These are phyloP conservation scores for Gastrophryne carolinensis DNA, from an alignment of 2,797 vertebrate genomes.

Conservation along the genomic window DNA sequence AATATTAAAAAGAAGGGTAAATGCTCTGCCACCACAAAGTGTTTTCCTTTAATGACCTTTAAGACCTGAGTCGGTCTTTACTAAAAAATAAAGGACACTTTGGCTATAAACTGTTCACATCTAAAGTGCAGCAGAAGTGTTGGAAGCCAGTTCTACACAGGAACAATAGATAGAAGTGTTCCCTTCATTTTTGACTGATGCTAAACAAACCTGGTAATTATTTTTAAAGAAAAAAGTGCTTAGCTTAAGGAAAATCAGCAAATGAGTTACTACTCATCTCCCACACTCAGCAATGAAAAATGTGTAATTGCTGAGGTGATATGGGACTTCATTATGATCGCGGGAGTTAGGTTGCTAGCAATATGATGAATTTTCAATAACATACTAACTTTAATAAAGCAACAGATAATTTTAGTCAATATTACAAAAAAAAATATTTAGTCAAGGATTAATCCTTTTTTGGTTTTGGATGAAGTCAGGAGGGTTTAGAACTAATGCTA, in stretches of 20 bases:
- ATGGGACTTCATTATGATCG: slow-evolving; percentile 63
- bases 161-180: background rate
- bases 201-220: slow-evolving; percentile 64
- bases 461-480: no score
- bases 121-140: no score
- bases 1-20: no score
- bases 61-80: no score
- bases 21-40: no score
- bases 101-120: no score
- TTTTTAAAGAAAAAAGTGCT: slow-evolving; percentile 65
- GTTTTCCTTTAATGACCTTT: no score
- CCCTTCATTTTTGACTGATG: slow-evolving; percentile 67
- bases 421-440: no score
- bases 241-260: slow-evolving; percentile 61
- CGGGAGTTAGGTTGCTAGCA: slow-evolving; percentile 56
- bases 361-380: slow-evolving; percentile 50
- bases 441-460: no score
- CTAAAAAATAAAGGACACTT: no score
- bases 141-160: background rate
- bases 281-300: slow-evolving; percentile 60
- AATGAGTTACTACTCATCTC: slow-evolving; percentile 59
- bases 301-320: slow-evolving; percentile 61
- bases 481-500: no score
- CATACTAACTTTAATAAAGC: slow-evolving; percentile 35
- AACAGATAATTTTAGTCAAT: slow-evolving; percentile 12